A percentile compares a stretch with the other conserved stretches of the same genome.
phyloP scores from a whole-genome alignment of 1,140 invertebrate species.

The Oncopodura yosiiana region DNA sequence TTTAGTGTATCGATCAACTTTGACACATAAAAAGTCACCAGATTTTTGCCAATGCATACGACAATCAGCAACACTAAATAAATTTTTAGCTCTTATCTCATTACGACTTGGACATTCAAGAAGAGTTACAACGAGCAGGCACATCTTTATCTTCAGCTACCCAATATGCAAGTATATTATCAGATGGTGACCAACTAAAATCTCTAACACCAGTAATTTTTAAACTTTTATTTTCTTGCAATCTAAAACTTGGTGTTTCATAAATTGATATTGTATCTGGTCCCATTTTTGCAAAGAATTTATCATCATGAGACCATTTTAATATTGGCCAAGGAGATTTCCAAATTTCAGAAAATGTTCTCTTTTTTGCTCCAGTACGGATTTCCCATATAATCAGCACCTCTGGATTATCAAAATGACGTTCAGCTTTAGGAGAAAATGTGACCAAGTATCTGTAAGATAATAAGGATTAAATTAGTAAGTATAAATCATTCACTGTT shows the following conservation, averaged over 20 bases:
- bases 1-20: constrained; percentile 95
- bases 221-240: constrained; percentile 89
- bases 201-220: constrained; percentile 85
- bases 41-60: constrained; percentile 99
- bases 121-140: constrained; percentile 70
- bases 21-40: constrained; percentile 94
- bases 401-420: constrained; percentile 42
- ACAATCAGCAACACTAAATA: constrained; percentile 96
- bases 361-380: constrained; percentile 77
- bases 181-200: constrained; percentile 96
- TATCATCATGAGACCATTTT: constrained; percentile 87
- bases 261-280: constrained; percentile 80
- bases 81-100: constrained; percentile 89
- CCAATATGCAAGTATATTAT: constrained; percentile 95
- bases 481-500: constrained; percentile 12
- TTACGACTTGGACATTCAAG: constrained; percentile 73
- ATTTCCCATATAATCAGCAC: constrained; percentile 90
- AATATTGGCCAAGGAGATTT: constrained; percentile 82
- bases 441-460: constrained; percentile 71
- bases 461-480: too few relatives aligned
- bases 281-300: constrained; percentile 86
- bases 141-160: constrained; percentile 93
- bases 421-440: constrained; percentile 66
- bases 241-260: constrained; percentile 85
- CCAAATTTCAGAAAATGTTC: constrained; percentile 76